Base-by-base conservation (phyloP, 2,113 vertebrate species). In the Thunnus maccoyii region DNA sequence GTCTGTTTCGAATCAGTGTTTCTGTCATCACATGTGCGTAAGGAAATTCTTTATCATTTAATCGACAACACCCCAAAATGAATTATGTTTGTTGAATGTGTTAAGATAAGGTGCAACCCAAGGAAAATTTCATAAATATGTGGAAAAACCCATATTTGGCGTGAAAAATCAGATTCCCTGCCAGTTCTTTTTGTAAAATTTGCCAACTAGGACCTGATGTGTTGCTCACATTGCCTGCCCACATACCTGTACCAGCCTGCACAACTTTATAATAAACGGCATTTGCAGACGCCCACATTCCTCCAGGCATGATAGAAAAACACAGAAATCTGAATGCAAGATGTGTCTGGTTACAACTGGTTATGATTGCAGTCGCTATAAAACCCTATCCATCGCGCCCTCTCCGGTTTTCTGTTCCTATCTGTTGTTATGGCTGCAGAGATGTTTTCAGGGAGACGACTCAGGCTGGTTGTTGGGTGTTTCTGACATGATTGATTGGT, bases 271-370 rank as follows among this genome's bases (percentile, higher is more conserved):
- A 61, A 78, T 14, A 44, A 11, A 32, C 20, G 6, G 14, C 12
- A 30, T 77, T 50, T 47, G 72, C 51, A 80, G 69, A 84, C 82
- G 74, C 92, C 90, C 88, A 88, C 90, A 89, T 93, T 92, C 92
- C 88, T 86, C 51, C 66, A 86, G 76, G 67, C 50, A 68, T 60
- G 76, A 74, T 56, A 76, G 56, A 41, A 51, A 80, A 73, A 66
- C 76, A 81, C 64, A 36, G 4, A 3, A 72, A 51, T 22, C 69
- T 75, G 63, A 67, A 54, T 50, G 14, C 62, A 77, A 65, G 83
- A 76, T 70, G 44, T 12, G 58, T 81, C 67, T 72, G 64, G 83
- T 73, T 82, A 30, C n/a, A 30, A 76, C 74, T 79, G 78, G 75
- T 77, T 73, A 51, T 78, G 64, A 62, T 51, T 71, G 52, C 51